Evolutionary conservation across 2,888 invertebrate species (phyloP), one percentile per base, ranked within the genome.

Genomic region (Chrysina gloriosa): DNA sequence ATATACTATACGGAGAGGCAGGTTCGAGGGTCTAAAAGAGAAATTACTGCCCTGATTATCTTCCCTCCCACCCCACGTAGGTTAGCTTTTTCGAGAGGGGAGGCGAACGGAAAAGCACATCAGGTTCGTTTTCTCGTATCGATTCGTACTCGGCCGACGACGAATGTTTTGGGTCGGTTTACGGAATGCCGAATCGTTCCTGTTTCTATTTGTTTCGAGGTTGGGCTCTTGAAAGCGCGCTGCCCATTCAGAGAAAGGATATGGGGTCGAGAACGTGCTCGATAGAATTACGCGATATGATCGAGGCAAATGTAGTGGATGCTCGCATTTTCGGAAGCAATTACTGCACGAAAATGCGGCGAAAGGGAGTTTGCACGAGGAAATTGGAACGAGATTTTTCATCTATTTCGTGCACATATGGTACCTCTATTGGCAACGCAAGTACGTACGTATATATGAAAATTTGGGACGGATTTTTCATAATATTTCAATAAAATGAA

Each of bases 41-140:
- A 56, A 56, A 56, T 56, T 56, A 56, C 50, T 56, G 56, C 21
- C 56, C 56, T 56, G 56, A 56, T 56, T 56, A 56, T 36, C 39
- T 36, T 56, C 39, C 56, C 56, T n/a, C n/a, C n/a, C n/a, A n/a
- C n/a, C n/a, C n/a, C n/a, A n/a, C n/a, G n/a, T n/a, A 56, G 56
- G 56, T 56, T 36, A 36, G 36, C 36, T 21, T 56, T 36, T 56
- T 39, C n/a, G n/a, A n/a, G n/a, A n/a, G n/a, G 23, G 21, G 25
- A 23, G 2, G 56, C 29, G 23, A 39, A 6, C 7, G 29, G 23
- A 36, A 36, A 36, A 5, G 23, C 19, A 54, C 3, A 31, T 34
- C 54, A 19, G 23, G n/a, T n/a, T n/a, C 3, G 0, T 21, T 34
- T 6, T 39, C 36, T 25, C 7, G 3, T 54, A 56, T 56, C 36